Evolutionary conservation across 2,888 invertebrate genomes (phyloP), one percentile per base, ranked within the genome.

Genomic region (Anaspis maculata): DNA sequence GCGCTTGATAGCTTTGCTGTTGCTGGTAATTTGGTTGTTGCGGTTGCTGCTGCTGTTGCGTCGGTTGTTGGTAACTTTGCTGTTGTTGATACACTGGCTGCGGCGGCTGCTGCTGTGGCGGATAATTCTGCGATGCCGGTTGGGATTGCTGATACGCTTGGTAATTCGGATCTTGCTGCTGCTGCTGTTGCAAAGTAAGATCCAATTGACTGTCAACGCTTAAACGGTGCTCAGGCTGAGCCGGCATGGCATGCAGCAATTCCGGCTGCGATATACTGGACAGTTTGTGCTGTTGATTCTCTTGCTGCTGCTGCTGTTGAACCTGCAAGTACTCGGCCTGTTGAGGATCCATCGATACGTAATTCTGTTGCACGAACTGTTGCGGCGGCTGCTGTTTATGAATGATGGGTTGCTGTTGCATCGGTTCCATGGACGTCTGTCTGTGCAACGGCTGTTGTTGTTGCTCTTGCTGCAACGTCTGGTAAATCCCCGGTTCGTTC

Each of bases 221-320:
- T 29, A 62, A 44, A 16, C 60, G 44, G 28, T 56, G 58, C 32
- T 48, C 48, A 31, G 39, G 47, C 22, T 48, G 45, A 24, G 44
- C 41, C 2, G 48, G 37, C 13, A 48, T 32, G 3, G 51, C 32
- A 31, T 56, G 60, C 22, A 60, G 38, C 30, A 62, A 27, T 29
- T 64, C 64, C 0, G 64, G 62, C 40, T 64, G 64, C 1, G 64
- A 61, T 12, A 62, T 58, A 19, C 60, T 62, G 3, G 61, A 59
- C 11, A 63, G 38, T 25, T 62, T 52, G 30, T 63, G 61, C 34
- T 56, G 55, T 32, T 33, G 41, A 13, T 57, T 56, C 30, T 54
- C 54, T 29, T 52, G 47, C n/a, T 42, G 48, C 21, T 44, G 37
- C 35, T 57, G 56, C 23, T 32, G 26, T 27, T 32, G 32, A 5